Base-by-base conservation (phyloP, 2,888 invertebrate species). In the Disparrhopalites patrizii region DNA sequence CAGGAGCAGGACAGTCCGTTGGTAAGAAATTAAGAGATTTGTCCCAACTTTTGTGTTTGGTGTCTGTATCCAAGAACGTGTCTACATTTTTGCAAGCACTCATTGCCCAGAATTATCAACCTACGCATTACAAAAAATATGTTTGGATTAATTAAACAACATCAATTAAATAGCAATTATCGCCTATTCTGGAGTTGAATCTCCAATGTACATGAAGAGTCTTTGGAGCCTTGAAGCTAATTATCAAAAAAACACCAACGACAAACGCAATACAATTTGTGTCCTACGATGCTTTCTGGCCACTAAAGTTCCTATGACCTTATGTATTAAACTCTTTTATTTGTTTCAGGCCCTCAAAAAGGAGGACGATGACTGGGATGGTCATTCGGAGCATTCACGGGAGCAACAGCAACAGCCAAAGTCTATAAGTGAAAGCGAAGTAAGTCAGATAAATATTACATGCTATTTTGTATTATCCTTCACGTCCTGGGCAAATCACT, bases 331-430 rank as follows among this genome's bases (percentile, higher is more conserved):
- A n/a, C n/a, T n/a, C n/a, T n/a, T n/a, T n/a, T n/a, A n/a, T n/a
- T n/a, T n/a, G n/a, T 86, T 86, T 63, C 84, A 92, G 92, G 91
- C 91, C 74, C 82, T 92, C 78, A 92, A 92, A 80, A 92, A 92
- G 82, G 91, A 92, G 84, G 86, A 70, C 47, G 70, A 66, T 77
- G 91, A 91, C 79, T 91, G 90, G 88, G 88, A 89, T 38, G 5
- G 27, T 30, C 40, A 56, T 30, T 63, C 63, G 33, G 55, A 63
- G 18, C 63, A 63, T 36, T 28, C 43, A 18, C 61, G 50, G 27
- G n/a, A 27, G 30, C 55, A 55, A 10, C 60, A 60, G 25, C 60
- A 60, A 27, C 62, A 62, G 30, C 56, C 15, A 28, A 63, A 63
- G 47, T 63, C 63, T 28, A 54, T 54, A 27, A 54, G 38, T 28